These are phyloP conservation scores for Bettongia penicillata DNA, from an alignment of 2,113 vertebrate genomes.

Conservation along the genomic window DNA sequence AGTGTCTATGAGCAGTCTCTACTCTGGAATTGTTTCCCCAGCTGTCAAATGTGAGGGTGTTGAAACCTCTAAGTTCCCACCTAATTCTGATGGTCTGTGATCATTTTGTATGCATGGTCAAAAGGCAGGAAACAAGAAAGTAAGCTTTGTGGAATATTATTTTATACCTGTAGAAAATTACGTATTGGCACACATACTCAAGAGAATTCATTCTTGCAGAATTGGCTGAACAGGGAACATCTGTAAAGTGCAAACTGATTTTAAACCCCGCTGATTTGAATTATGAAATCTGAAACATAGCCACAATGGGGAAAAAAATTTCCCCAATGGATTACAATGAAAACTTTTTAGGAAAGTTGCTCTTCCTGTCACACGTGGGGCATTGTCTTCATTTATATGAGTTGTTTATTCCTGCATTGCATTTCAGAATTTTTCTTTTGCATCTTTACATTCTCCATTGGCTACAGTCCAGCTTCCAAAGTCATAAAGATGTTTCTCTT, in stretches of 20 bases:
- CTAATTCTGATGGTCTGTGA: neutral
- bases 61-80: neutral
- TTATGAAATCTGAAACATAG: slow-evolving; percentile 41
- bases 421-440: neutral
- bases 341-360: slow-evolving; percentile 36
- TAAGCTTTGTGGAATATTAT: slow-evolving; percentile 37
- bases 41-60: neutral
- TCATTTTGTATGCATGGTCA: slow-evolving; percentile 2
- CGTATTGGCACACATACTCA: neutral
- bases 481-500: neutral
- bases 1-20: neutral
- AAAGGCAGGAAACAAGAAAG: slow-evolving; percentile 17
- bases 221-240: slow-evolving; percentile 36
- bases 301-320: neutral
- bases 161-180: slow-evolving; percentile 21
- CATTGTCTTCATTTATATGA: neutral
- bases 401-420: neutral
- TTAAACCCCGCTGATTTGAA: slow-evolving; percentile 21
- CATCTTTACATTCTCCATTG: neutral
- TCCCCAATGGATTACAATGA: neutral
- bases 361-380: neutral
- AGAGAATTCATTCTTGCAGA: slow-evolving; percentile 18
- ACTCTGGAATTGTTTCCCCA: neutral
- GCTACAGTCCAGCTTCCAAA: neutral
- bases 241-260: slow-evolving; percentile 33